Base-by-base conservation (phyloP, 2,797 vertebrate species). In the Lepidocolaptes lacrymiger region DNA sequence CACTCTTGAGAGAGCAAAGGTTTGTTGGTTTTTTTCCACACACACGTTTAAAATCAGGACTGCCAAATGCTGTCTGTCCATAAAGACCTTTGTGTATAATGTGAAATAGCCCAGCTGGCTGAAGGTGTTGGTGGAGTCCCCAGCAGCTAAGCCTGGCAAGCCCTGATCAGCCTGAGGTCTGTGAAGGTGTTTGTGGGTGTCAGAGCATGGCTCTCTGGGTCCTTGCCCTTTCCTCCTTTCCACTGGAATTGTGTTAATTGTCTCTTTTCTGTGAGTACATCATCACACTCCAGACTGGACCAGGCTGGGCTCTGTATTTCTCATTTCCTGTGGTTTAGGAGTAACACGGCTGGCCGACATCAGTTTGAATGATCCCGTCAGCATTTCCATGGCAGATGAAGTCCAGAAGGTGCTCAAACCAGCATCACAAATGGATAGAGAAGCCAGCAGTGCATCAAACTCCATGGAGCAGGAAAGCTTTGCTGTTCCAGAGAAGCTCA, bases 331-430 rank as follows among this genome's bases (percentile, higher is more conserved):
- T 82, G 54, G 1, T 78, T 30, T 20, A 99, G 99, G 98, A 32
- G 98, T 99, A 11, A 98, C 98, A 0, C 97, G 98, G 6, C 96
- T 99, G 62, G 98, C 98, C 0, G 98, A 98, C 34, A 98, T 99
- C 96, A 99, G 99, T 95, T 97, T 99, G 79, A 98, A 97, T 0
- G 94, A 99, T 73, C 99, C 99, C 0, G 61, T 99, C 95, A 98
- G 88, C 78, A 96, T 99, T 93, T 98, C 98, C 2, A 88, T 99
- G 85, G 97, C 98, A 58, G 98, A 98, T n/a, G 96, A 96, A 79
- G 34, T 20, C 69, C n/a, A 61, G 12, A 68, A 89, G 12, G 55
- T 82, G 10, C 61, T 63, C 73, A 58, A 63, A 32, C 54, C 46
- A 18, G 21, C 49, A 17, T 36, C 22, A 8, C n/a, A 88, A 41